Base-by-base conservation (phyloP, 2,113 vertebrate species). In the Meleagris gallopavo region DNA sequence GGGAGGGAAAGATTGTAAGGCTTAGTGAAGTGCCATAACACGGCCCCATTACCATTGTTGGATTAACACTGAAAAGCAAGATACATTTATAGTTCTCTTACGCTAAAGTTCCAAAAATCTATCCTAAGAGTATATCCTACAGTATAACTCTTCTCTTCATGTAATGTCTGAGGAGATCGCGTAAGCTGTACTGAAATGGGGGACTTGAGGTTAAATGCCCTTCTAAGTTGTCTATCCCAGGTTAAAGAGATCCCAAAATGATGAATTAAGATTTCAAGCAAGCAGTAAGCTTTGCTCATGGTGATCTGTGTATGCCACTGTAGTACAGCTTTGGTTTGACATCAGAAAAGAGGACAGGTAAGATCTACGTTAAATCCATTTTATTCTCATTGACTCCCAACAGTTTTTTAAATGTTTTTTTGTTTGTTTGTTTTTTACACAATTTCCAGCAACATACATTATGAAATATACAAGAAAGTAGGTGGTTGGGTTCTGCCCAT, bases 311-410 rank as follows among this genome's bases (percentile, higher is more conserved):
- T 32, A n/a, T 10, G 25, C 3, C 41, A 11, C 30, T 34, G 16
- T 4, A 15, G 43, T 21, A 38, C 1, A 55, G 16, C 24, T 57
- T 72, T 83, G 24, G 61, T 73, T n/a, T 48, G 38, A 32, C 13
- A 57, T 41, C 83, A 83, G 40, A 74, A 72, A 87, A 46, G 5
- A 54, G 32, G 69, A 86, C n/a, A 54, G 50, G 45, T 19, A 65
- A 29, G 52, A 75, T 12, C 66, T 96, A 97, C 81, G 97, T 98
- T 98, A 98, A 98, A 97, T 97, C 73, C 82, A 94, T 87, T 96
- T 98, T 98, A 98, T 98, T 98, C 79, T 96, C 93, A 97, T 96
- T 96, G 90, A 97, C 92, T 97, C 97, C 30, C 71, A 97, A 97
- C 90, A 95, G 95, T 86, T 96, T 65, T 73, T 65, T 61, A 10